These are phyloP conservation scores for Plutella xylostella DNA, from an alignment of 2,888 invertebrate species.

Conservation along the genomic window DNA sequence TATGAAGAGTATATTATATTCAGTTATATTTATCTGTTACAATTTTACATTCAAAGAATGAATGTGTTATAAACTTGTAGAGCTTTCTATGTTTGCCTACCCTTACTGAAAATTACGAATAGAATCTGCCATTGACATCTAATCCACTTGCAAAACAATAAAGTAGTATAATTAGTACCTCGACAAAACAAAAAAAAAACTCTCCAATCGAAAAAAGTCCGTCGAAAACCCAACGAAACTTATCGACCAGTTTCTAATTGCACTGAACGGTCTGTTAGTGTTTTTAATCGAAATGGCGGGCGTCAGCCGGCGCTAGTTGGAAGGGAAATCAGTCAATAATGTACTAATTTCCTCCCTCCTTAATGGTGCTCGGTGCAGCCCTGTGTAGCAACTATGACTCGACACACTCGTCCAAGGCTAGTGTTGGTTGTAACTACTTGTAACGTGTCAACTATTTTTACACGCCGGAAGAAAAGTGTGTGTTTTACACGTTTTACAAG, in stretches of 20 bases:
- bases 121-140: not conserved
- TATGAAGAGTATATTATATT: no score
- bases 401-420: no score
- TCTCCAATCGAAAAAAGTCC: constrained; percentile 17
- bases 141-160: not conserved
- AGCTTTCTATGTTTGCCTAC: no score
- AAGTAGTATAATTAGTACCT: no score
- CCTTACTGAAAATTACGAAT: no score
- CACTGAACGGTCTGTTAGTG: constrained; percentile 31
- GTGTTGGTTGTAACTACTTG: no score
- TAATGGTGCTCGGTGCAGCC: constrained; percentile 49
- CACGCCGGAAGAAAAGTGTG: no score
- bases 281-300: constrained; percentile 49
- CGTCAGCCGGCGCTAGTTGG: constrained; percentile 48
- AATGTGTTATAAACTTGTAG: no score
- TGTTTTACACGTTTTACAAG: no score
- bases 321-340: constrained; percentile 70
- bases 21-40: no score
- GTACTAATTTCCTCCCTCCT: constrained; percentile 68
- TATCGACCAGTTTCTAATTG: constrained; percentile 34
- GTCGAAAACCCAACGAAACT: constrained; percentile 18
- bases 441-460: no score
- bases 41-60: no score
- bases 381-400: constrained; percentile 1
- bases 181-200: not conserved